Conservation (phyloP, 2,888 invertebrate genomes). For the Plutella xylostella region DNA sequence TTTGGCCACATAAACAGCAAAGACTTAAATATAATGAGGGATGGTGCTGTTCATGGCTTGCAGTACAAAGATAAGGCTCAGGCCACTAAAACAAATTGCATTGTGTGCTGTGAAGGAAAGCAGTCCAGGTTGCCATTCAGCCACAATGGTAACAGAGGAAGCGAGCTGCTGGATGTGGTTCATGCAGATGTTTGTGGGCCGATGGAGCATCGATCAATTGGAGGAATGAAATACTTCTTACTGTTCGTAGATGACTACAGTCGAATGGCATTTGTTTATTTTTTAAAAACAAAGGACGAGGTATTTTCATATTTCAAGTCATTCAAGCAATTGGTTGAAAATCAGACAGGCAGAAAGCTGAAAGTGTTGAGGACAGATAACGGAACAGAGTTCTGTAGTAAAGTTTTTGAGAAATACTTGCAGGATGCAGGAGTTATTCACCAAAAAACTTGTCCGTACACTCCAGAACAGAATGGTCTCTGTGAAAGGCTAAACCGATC, state of each 20-base stretch:
- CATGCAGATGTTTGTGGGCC: constrained; percentile 16
- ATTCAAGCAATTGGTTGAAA: constrained; percentile 24
- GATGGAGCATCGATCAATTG: constrained; percentile 18
- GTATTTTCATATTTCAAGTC: constrained; percentile 17
- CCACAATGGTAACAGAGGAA: constrained; percentile 7
- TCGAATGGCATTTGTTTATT: constrained; percentile 23
- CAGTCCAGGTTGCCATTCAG: constrained; percentile 9
- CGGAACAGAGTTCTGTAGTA: too few relatives aligned
- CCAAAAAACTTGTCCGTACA: too few relatives aligned
- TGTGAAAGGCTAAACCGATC: too few relatives aligned
- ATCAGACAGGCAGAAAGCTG: constrained; percentile 22
- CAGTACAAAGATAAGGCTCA: constrained; percentile 13
- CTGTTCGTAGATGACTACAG: too few relatives aligned
- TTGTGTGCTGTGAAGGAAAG: constrained; percentile 18
- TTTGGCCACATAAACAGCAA: constrained; percentile 3
- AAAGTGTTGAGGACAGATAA: too few relatives aligned
- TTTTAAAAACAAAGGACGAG: constrained; percentile 27
- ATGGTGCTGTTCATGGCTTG: constrained; percentile 18
- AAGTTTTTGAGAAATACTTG: too few relatives aligned
- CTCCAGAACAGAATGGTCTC: too few relatives aligned
- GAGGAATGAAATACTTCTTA: too few relatives aligned
- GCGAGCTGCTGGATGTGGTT: constrained; percentile 9
- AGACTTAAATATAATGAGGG: constrained; percentile 6
- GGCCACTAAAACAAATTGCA: constrained; percentile 13
- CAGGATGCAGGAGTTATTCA: too few relatives aligned